Base-by-base conservation (phyloP, 2,113 vertebrate species). In the Platichthys flesus region DNA sequence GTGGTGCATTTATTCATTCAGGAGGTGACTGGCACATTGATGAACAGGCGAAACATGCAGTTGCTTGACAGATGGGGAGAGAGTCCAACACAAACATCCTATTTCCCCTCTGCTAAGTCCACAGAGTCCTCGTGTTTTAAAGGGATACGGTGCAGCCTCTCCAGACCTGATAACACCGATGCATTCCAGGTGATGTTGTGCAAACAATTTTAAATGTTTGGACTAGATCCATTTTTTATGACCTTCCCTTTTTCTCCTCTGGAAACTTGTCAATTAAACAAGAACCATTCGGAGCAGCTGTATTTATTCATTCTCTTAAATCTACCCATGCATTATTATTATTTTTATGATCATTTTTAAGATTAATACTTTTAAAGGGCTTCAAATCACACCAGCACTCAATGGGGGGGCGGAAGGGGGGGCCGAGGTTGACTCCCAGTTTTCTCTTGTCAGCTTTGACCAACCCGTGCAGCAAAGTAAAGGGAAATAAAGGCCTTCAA, bases 141-240 rank as follows among this genome's bases (percentile, higher is more conserved):
- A 71, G 40, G 40, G 28, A 76, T 47, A 21, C 14, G 1, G 61
- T 59, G 52, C 64, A 76, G n/a, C 68, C 64, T 81, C 67, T 68
- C 35, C 60, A 84, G 71, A 83, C 84, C 83, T 71, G 80, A 86
- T 83, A 76, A 70, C 63, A 82, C 70, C 74, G 84, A 79, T 74
- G 81, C 55, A 85, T 88, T 87, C 84, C 87, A 86, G 78, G 86
- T 91, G 84, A 72, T 79, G 63, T 71, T 85, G 83, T 78, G 40
- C 84, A 84, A 89, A 86, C 86, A 76, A 66, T 75, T 78, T 66
- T 66, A 67, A 69, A 87, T 74, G 74, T 83, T 87, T 87, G 61
- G 77, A 78, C 21, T 59, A 71, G 71, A 80, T 80, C 71, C 67
- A 86, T 90, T 89, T 28, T 90, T 87, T 42, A 86, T 79, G 67